Evolutionary conservation across 2,113 vertebrate genomes (phyloP).

Genomic region (Blennius ocellaris): DNA sequence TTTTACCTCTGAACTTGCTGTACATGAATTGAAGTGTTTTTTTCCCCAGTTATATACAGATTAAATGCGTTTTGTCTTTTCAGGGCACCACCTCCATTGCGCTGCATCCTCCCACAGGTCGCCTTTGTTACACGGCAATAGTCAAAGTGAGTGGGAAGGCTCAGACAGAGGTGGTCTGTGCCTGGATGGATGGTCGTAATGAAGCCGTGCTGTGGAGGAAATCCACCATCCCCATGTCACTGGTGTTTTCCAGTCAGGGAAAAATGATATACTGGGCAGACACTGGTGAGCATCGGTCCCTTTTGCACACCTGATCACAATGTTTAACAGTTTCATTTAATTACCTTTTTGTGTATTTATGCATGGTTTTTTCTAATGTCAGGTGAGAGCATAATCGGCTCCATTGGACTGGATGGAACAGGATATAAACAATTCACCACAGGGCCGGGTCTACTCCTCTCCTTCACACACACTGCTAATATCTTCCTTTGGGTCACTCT

Average conservation of each 20-base stretch:
- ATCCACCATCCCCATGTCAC: conserved; percentile 77
- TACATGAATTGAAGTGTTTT: too few species aligned
- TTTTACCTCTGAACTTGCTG: too few species aligned
- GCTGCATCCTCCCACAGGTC: conserved; percentile 83
- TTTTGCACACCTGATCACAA: too few species aligned
- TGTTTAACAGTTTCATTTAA: not conserved
- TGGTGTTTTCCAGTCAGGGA: conserved; percentile 82
- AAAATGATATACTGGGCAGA: conserved; percentile 91
- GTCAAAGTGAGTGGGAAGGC: not conserved
- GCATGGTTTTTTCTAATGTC: conserved; percentile 3
- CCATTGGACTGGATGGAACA: conserved; percentile 86
- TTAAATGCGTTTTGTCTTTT: not conserved
- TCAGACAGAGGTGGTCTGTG: conserved; percentile 77
- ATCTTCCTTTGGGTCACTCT: conserved; percentile 88
- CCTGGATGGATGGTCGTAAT: conserved; percentile 87
- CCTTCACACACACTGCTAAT: conserved; percentile 84
- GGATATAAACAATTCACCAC: conserved; percentile 80
- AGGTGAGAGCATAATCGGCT: conserved; percentile 86
- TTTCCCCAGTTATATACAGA: too few species aligned
- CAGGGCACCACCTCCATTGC: conserved; percentile 78
- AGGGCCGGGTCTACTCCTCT: conserved; percentile 77
- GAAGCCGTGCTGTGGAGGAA: conserved; percentile 84
- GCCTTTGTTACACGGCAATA: conserved; percentile 85
- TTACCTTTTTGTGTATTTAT: not conserved
- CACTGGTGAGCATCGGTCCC: conserved; percentile 68